Base-by-base conservation (phyloP, 2,797 vertebrate species). In the Pristis pectinata region DNA sequence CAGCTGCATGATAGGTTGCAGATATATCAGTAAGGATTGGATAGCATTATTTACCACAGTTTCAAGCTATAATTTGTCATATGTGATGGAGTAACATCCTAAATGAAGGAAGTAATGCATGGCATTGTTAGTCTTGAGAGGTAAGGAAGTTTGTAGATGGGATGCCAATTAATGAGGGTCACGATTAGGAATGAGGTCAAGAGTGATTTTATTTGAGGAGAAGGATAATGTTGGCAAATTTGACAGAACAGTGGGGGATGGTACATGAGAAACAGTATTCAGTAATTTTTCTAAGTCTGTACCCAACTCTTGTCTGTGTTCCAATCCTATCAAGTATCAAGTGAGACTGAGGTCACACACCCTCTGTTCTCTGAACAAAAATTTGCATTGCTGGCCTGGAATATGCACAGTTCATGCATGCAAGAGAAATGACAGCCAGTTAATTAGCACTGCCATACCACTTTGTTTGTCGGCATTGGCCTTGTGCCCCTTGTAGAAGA, bases 271-370 rank as follows among this genome's bases (percentile, higher is more conserved):
- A 72, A 22, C 24, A 22, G 70, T 72, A 24, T 72, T 64, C 61
- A 64, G 64, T 15, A 9, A 64, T 15, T 9, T 61, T 64, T 72
- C 70, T 5, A 98, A 99, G 94, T 96, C 98, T 94, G 97, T 97
- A 94, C 97, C 98, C 41, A 97, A 97, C 22, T 95, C 95, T 0
- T 97, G 0, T 98, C 98, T 0, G 98, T 98, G 96, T 98, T 99
- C 96, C 98, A 98, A 96, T 98, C 98, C 94, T 99, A 98, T 95
- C 98, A 98, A 97, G 95, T 97, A 95, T 97, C 96, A 95, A 98
- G 98, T 96, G 98, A 99, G 97, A 99, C 99, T 91, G 98, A 99
- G 97, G 99, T 99, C 97, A 99, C 98, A 0, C 98, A 27, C 24
- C 98, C 0, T 98, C 98, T 2, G 97, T 98, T 95, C 98, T 99